phyloP scores from a whole-genome alignment of 2,797 vertebrate species.

The Smutsia temminckii region DNA sequence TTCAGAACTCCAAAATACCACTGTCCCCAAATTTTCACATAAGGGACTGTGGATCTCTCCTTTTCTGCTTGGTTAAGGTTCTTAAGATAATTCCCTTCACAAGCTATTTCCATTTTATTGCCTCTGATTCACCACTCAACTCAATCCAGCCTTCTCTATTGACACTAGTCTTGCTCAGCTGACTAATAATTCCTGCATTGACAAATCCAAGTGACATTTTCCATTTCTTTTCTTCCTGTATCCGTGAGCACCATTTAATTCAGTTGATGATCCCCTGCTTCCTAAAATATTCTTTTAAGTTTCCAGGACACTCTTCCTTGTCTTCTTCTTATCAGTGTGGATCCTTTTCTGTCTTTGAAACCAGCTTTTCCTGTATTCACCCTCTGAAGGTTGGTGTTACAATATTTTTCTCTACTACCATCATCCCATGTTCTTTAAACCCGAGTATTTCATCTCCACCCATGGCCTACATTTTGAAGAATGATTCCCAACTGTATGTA shows the following conservation, averaged over 20 bases:
- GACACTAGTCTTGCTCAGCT: background rate
- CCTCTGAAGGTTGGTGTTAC: background rate
- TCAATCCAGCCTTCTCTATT: background rate
- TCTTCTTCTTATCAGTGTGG: background rate
- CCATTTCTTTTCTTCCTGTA: background rate
- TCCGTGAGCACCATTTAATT: background rate
- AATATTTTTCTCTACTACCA: background rate
- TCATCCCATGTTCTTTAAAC: background rate
- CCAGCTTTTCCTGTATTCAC: background rate
- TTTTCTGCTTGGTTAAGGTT: background rate
- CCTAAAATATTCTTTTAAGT: background rate
- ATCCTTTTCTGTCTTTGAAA: background rate
- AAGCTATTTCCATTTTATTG: background rate
- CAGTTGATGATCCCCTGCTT: background rate
- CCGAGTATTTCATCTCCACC: background rate
- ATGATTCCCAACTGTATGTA: background rate
- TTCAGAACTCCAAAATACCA: background rate
- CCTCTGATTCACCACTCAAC: background rate
- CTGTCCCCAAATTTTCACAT: background rate
- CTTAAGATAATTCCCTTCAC: background rate
- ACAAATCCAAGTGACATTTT: background rate
- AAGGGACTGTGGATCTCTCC: background rate
- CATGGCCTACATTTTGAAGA: background rate
- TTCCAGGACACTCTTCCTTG: background rate
- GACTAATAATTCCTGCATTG: background rate